Percentiles rank a stretch among this genome's conserved stretches.
These are phyloP conservation scores for Rhopilema esculentum DNA, from an alignment of 30 jellyfish, hydroid and myxozoan genomes.

Conservation along the genomic window DNA sequence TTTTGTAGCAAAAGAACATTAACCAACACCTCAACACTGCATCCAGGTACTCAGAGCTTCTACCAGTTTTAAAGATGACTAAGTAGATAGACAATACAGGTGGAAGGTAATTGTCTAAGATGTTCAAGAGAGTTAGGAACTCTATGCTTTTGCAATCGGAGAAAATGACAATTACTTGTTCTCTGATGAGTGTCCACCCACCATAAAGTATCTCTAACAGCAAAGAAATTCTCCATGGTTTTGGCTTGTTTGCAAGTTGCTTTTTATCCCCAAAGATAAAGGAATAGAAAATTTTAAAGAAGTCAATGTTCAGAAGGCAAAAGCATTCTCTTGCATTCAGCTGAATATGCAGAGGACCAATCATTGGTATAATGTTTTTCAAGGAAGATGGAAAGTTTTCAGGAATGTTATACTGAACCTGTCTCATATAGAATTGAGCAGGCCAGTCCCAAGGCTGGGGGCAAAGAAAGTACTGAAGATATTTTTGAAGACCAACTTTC, in stretches of 20 bases:
- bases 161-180: conserved; percentile 20
- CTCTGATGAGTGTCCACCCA: conserved; percentile 57
- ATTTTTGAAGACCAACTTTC: background rate
- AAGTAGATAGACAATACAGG: conserved; percentile 33
- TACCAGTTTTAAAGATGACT: conserved; percentile 24
- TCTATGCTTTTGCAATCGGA: conserved; percentile 39
- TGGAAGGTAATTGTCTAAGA: conserved; percentile 58
- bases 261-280: conserved; percentile 36
- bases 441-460: conserved; percentile 66
- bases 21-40: conserved; percentile 33
- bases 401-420: conserved; percentile 19
- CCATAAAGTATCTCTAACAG: conserved; percentile 40
- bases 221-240: conserved; percentile 37
- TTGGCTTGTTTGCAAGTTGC: conserved; percentile 43
- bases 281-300: conserved; percentile 10
- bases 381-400: background rate
- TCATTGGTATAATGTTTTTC: background rate
- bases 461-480: conserved; percentile 14
- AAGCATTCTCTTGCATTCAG: conserved; percentile 55
- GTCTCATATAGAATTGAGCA: conserved; percentile 54
- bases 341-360: conserved; percentile 46
- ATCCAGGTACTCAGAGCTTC: background rate
- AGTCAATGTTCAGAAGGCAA: conserved; percentile 29
- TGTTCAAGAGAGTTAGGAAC: conserved; percentile 29
- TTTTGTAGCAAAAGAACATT: conserved; percentile 43